Base-by-base conservation (phyloP, 1,140 invertebrate genomes). In the Zelostemma sp. region DNA sequence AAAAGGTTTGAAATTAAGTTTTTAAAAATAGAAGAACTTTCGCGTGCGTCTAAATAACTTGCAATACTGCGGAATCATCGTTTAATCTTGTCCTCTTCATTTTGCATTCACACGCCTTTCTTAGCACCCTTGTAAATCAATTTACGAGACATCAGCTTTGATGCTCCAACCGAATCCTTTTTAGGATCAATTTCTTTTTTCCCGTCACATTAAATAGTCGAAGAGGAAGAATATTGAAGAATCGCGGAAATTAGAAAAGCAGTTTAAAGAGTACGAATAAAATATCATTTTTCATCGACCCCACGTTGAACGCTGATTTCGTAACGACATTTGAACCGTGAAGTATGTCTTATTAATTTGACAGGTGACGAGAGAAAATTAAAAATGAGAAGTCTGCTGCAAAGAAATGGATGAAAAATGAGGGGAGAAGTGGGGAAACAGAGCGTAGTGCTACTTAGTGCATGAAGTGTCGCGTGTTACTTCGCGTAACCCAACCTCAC, bases 391-490 rank as follows among this genome's bases (percentile, higher is more conserved):
- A 16, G 48, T 15, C 47, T 15, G 45, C 25, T 21, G 53, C 16
- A 40, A 57, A 54, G 54, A 68, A 68, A 57, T 53, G 51, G 45
- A 17, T 28, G 50, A 59, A 56, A 54, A 45, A 60, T 28, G 51
- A 59, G 46, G 28, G 53, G 48, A 48, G 61, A 62, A 57, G 63
- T 60, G 67, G 71, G 57, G 78, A 80, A 80, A 79, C 77, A 78
- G 78, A 80, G 68, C 80, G 76, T 73, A 64, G 73, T 76, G 70
- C 70, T 80, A 74, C 79, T 79, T 76, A 74, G 73, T 69, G 75
- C 73, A 76, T 76, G 67, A 80, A 83, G 78, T 81, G 78, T 81
- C 79, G 78, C 79, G 77, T 78, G 78, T 81, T 80, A 58, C 68
- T 60, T 73, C 47, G 45, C 48, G 71, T 73, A 73, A 73, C 59